Base-by-base conservation (phyloP, 2,797 vertebrate genomes). In the Eulemur mongoz region DNA sequence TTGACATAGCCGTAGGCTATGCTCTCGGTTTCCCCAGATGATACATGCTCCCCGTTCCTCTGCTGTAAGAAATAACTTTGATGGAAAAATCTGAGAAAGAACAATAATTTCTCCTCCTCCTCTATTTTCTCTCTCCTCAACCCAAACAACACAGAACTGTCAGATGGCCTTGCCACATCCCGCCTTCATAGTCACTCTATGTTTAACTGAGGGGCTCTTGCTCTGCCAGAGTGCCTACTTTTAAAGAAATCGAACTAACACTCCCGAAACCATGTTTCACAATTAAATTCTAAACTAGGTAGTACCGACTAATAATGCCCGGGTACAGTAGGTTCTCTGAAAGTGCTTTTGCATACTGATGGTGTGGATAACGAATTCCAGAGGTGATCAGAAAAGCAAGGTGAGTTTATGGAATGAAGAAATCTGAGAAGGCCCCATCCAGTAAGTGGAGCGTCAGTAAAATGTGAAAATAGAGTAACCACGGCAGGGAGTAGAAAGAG, bases 21-120 rank as follows among this genome's bases (percentile, higher is more conserved):
- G 48, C 43, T 45, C 18, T 90, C 54, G 30, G 61, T 54, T 45
- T 80, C 52, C 86, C 35, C 9, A 2, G 9, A 35, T 65, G 20
- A 73, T 15, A 2, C 10, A 3, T 6, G 1, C n/a, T 69, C 79
- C 57, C 27, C 35, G 40, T 35, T 27, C 20, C 73, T 96, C n/a
- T 83, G 9, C 57, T 79, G 11, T n/a, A 80, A 61, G 83, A 94
- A 93, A 57, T 32, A 65, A 35, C 50, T 95, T 73, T 70, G n/a
- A 93, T 85, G 18, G 65, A 63, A 82, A 95, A 57, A 9, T 85
- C 25, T 69, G 43, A 92, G 32, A 95, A 96, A 91, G 27, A 45
- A 35, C 48, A 50, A 20, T 18, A 15, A 80, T 52, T 70, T 7
- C 27, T 75, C 54, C 0, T 2, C 23, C 10, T 79, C 38, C n/a